Base-by-base conservation (phyloP, 2,797 vertebrate species). In the Bradypus variegatus region DNA sequence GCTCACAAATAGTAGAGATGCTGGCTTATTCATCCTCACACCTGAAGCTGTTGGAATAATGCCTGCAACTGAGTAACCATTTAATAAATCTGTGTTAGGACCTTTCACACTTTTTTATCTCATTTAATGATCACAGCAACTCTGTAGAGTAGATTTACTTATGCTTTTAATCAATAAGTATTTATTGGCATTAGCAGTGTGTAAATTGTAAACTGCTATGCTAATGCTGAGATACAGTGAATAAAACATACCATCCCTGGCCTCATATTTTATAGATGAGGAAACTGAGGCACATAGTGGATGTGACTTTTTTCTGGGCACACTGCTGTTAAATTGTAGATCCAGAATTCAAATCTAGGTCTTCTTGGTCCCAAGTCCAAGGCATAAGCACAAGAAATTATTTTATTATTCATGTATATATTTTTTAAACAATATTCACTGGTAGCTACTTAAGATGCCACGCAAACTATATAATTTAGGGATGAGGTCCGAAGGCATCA, bases 151-250 rank as follows among this genome's bases (percentile, higher is more conserved):
- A 69, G 9, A 62, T 69, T 6, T 50, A 38, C 45, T 53, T 9
- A n/a, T 90, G 75, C 29, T 76, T 95, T 85, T 86, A 58, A 70
- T 91, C 21, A 92, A 48, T 72, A 84, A 77, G 55, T 76, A n/a
- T 62, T 18, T 58, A 72, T 77, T 41, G 72, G 58, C 53, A 53
- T 79, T 36, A 64, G 10, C 55, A 72, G n/a, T 83, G 7, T 73
- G 19, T 78, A 73, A 41, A 45, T n/a, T 19, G 31, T 78, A 73
- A 41, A 45, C 41, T 19, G 31, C 31, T 33, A 8, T 64, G 83
- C 36, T 36, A 27, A 16, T 69, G 16, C 73, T 89, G 29, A 80
- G 45, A 77, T 11, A 62, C 4, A 69, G 58, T 25, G 18, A 93
- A 38, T 25, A 86, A 76, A 94, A 83, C 53, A 29, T 21, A 21